Evolutionary conservation across 2,888 invertebrate species (phyloP).

Genomic region (Phymatocera aterrima): DNA sequence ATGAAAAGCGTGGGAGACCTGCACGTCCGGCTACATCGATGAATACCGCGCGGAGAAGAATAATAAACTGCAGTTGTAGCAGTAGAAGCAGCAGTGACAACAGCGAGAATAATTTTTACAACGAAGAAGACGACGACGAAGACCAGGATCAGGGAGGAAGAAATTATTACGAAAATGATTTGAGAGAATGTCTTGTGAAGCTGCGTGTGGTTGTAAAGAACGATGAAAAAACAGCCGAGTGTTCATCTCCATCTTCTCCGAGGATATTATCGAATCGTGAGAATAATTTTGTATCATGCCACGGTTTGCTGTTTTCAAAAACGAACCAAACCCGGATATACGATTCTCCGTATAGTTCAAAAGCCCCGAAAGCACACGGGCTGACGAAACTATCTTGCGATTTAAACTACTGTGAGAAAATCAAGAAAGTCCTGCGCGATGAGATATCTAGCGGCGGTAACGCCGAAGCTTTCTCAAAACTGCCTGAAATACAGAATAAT

Average conservation of each 20-base stretch:
- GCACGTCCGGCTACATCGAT: conserved; percentile 19
- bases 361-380: too few relatives aligned
- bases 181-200: conserved; percentile 65
- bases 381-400: conserved; percentile 12
- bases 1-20: background rate
- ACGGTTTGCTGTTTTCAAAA: background rate
- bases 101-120: background rate
- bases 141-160: background rate
- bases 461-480: background rate
- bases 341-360: background rate
- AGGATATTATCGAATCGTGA: too few relatives aligned
- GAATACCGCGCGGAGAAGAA: background rate
- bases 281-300: too few relatives aligned
- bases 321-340: background rate
- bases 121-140: background rate
- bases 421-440: background rate
- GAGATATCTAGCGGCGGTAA: background rate
- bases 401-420: conserved; percentile 28
- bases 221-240: too few relatives aligned
- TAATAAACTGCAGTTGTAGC: background rate
- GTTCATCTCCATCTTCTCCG: conserved; percentile 5
- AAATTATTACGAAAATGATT: conserved; percentile 51
- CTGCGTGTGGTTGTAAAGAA: conserved; percentile 63
- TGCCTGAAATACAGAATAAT: conserved; percentile 60
- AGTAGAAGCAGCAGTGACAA: background rate